These are phyloP conservation scores for Plagiodera versicolora DNA, from an alignment of 2,888 invertebrate species.

Conservation along the genomic window DNA sequence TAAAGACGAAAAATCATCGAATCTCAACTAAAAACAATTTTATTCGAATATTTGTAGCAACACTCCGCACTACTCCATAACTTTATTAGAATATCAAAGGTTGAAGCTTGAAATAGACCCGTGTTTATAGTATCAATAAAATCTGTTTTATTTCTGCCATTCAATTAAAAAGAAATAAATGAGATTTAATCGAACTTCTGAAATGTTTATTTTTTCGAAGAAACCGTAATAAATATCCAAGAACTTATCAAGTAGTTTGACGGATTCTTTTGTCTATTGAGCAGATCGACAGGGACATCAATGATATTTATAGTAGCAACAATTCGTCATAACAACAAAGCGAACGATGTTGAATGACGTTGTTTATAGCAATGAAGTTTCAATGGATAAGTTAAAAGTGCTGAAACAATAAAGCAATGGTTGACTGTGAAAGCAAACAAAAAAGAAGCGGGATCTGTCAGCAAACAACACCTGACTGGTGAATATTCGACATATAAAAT, in stretches of 20 bases:
- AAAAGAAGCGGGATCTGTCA: too few relatives aligned
- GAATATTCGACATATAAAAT: too few relatives aligned
- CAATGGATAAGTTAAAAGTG: not conserved
- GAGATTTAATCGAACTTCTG: conserved; percentile 5
- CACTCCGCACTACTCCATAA: not conserved
- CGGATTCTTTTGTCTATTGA: not conserved
- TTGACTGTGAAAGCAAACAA: too few relatives aligned
- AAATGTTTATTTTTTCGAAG: conserved; percentile 6
- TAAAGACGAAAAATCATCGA: too few relatives aligned
- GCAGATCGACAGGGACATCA: conserved; percentile 1
- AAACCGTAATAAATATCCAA: not conserved
- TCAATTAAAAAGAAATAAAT: conserved; percentile 9
- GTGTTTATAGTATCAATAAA: conserved; percentile 6
- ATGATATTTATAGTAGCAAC: not conserved
- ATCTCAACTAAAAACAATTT: too few relatives aligned
- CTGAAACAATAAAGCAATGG: too few relatives aligned
- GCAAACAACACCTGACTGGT: too few relatives aligned
- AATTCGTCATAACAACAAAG: not conserved
- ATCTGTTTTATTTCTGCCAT: conserved; percentile 1
- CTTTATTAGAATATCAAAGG: not conserved
- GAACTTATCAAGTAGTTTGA: not conserved
- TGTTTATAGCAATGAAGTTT: too few relatives aligned
- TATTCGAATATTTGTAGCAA: not conserved
- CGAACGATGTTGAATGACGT: not conserved
- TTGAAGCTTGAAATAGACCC: conserved; percentile 1